These are phyloP conservation scores for Apteryx mantelli DNA, from an alignment of 2,113 vertebrate genomes.

Conservation along the genomic window DNA sequence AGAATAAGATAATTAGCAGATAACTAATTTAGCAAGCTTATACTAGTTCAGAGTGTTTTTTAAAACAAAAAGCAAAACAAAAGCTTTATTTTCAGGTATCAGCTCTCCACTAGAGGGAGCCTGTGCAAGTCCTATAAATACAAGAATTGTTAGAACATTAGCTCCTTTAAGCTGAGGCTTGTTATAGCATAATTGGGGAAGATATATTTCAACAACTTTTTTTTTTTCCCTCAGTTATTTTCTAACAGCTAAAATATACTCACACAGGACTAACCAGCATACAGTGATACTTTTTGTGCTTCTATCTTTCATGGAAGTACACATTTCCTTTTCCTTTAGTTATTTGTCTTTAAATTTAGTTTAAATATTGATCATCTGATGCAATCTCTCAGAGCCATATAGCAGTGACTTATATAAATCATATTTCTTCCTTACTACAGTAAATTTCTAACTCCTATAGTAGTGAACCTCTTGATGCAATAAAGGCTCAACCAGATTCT, in stretches of 20 bases:
- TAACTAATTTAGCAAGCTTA: accelerated
- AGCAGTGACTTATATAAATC: background rate
- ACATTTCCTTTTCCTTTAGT: background rate
- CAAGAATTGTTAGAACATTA: background rate
- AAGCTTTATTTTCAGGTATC: background rate
- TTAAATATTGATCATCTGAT: background rate
- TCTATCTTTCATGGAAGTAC: background rate
- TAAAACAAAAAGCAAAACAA: background rate
- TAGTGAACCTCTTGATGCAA: accelerated
- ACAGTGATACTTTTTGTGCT: background rate
- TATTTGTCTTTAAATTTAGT: background rate
- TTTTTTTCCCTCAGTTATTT: background rate
- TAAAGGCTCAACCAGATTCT: accelerated
- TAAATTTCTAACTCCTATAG: background rate
- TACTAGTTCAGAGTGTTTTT: accelerated
- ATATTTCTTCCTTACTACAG: background rate
- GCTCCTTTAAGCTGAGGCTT: background rate
- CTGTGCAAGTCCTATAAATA: background rate
- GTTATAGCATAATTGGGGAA: background rate
- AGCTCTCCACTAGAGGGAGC: background rate
- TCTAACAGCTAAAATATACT: accelerated
- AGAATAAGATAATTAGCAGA: background rate
- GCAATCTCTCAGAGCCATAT: background rate
- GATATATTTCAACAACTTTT: background rate
- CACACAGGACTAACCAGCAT: too few relatives aligned